These are phyloP conservation scores for Neomonachus schauinslandi DNA, from an alignment of 2,113 vertebrate genomes.

Conservation along the genomic window DNA sequence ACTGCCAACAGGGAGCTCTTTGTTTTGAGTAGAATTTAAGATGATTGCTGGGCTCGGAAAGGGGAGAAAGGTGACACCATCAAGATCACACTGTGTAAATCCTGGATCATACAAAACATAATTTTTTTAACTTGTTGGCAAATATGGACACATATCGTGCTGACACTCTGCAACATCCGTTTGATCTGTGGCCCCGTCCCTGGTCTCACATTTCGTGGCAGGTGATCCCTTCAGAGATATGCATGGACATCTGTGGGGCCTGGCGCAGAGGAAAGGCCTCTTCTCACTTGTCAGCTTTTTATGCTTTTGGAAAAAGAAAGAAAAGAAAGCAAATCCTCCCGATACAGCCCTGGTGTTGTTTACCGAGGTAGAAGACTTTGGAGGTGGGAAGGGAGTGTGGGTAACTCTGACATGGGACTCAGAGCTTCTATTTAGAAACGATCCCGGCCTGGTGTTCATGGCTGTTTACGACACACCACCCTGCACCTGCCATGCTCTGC, in stretches of 20 bases:
- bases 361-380: not conserved
- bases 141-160: conserved; percentile 49
- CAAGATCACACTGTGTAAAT: conserved; percentile 66
- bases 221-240: not conserved
- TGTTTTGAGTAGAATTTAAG: conserved; percentile 84
- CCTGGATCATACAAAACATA: conserved; percentile 71
- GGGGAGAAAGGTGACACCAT: conserved; percentile 82
- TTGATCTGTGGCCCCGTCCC: conserved; percentile 46
- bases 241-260: not conserved
- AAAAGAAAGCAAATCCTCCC: not conserved
- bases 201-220: conserved; percentile 48
- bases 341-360: not conserved
- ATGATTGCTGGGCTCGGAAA: conserved; percentile 70
- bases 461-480: rapidly evolving
- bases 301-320: not conserved
- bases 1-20: conserved; percentile 86
- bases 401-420: rapidly evolving
- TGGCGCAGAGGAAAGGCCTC: not conserved
- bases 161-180: not conserved
- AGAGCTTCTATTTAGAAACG: not conserved
- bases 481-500: not conserved
- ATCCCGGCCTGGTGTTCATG: rapidly evolving
- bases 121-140: conserved; percentile 72
- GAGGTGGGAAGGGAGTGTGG: rapidly evolving
- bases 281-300: not conserved